Base-by-base conservation (phyloP, 1,140 invertebrate genomes). In the Hylaeus volcanicus region DNA sequence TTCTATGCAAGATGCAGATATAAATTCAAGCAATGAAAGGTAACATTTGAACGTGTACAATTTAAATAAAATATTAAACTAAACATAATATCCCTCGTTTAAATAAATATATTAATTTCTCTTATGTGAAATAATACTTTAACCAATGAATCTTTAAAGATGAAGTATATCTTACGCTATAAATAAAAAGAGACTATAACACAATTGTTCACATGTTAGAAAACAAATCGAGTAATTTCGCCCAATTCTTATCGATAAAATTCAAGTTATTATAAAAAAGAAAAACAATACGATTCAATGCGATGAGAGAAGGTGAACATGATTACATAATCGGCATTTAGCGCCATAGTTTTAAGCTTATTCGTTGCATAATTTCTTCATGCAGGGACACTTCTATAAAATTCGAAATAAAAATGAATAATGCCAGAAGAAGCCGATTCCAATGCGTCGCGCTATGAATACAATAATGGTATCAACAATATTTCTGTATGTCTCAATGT, bases 401-500 rank as follows among this genome's bases (percentile, higher is more conserved):
- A 12, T 64, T 43, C 6, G 37, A 79, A 74, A 74, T 9, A 60
- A 4, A 51, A 5, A 60, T 43, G 45, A 6, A 41, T 60, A 68
- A 58, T 51, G 45, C 45, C 15, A 11, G 2, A 70, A 9, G 68
- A 15, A 61, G 75, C 15, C 3, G 15, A 55, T 41, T 51, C 41
- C 8, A 73, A 73, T 48, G 45, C 43, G n/a, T 64, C 51, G n/a
- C 12, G 5, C 26, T 48, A 56, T 26, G 4, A 65, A 65, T 74
- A 66, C 41, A 65, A 73, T 73, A 56, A 79, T 64, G 51, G 48
- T 51, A 56, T 56, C 48, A 79, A 74, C 71, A 79, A 74, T 74
- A 74, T 65, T 48, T 39, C 51, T 61, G 43, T 37, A 11, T 41
- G 66, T 3, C 26, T 15, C 5, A 53, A 26, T 41, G 58, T 63